Evolutionary conservation across 1,140 invertebrate species (phyloP), one percentile per base, ranked within the genome.

Genomic region (Fopius arisanus): DNA sequence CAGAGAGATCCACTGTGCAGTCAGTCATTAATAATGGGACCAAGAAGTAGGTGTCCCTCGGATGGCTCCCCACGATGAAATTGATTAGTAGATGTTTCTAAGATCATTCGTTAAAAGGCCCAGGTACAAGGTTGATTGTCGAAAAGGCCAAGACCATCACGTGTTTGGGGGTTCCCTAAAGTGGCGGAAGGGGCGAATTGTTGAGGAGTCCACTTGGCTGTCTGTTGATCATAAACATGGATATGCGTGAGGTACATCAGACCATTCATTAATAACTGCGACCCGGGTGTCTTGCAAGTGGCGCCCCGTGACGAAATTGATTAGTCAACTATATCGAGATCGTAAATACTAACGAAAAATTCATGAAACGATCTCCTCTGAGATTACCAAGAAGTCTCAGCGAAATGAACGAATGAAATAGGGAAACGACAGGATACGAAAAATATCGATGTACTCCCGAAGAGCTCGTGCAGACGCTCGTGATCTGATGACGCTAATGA

Each of bases 401-500:
- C 21, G 14, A 68, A 48, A 48, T 19, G 40, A 26, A 67, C 16
- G 37, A 43, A 23, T 67, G 21, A 21, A 67, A 21, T 23, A 48
- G 41, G 19, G 19, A 68, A 37, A 16, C 16, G n/a, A 37, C n/a
- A n/a, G 33, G 19, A 43, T 48, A 51, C 10, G n/a, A 68, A 43
- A 7, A 16, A 43, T 29, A 68, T 1, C 14, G 9, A 68, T 51
- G 14, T 48, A n/a, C 72, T 73, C 51, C 71, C 70, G 75, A 67
- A 73, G 75, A 37, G 33, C 33, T 81, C 81, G 81, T 82, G 79
- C 79, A 80, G 74, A 76, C 78, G 78, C 80, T 82, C 80, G 78
- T 78, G 73, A 81, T 82, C 75, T 75, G 77, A 80, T 79, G 82
- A 82, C 77, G 77, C 79, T 83, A 83, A 83, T 83, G 81, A 83